Evolutionary conservation across 2,113 vertebrate genomes (phyloP).

Genomic region (Lanius ludovicianus): DNA sequence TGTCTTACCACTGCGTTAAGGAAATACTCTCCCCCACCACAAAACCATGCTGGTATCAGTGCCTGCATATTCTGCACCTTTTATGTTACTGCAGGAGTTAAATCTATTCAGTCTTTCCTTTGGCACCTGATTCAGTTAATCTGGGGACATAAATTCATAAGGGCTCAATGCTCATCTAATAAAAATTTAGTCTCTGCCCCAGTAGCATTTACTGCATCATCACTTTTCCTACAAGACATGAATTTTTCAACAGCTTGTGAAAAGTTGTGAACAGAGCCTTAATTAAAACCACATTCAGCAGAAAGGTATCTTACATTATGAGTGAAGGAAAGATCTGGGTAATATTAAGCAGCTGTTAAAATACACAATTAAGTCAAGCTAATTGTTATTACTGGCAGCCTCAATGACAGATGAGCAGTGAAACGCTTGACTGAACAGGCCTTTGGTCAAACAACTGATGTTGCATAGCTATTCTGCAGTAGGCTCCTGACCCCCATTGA

Average conservation of each 20-base stretch:
- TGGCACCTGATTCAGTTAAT: not conserved
- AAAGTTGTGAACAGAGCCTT: conserved; percentile 50
- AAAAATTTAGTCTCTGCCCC: not conserved
- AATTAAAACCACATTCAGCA: conserved; percentile 55
- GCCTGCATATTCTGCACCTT: not conserved
- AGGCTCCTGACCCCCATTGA: not conserved
- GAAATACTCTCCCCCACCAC: not conserved
- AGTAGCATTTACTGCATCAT: conserved; percentile 53
- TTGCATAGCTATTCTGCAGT: not conserved
- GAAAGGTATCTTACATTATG: conserved; percentile 42
- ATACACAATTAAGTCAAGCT: conserved; percentile 55
- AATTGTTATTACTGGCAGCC: conserved; percentile 62
- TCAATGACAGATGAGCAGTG: conserved; percentile 31
- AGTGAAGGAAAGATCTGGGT: conserved; percentile 25
- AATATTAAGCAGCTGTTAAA: conserved; percentile 64
- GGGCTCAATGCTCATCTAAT: not conserved
- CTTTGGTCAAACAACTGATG: not conserved
- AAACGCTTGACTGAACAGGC: conserved; percentile 1
- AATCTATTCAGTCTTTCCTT: not conserved
- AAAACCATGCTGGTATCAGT: not conserved
- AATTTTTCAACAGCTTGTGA: conserved; percentile 58
- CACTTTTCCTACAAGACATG: conserved; percentile 42
- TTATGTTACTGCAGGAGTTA: not conserved
- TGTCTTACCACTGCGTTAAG: not conserved
- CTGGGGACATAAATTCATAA: not conserved